Evolutionary conservation across 2,113 vertebrate species (phyloP), one percentile per base, ranked within the genome.

Genomic region (Probosciger aterrimus): DNA sequence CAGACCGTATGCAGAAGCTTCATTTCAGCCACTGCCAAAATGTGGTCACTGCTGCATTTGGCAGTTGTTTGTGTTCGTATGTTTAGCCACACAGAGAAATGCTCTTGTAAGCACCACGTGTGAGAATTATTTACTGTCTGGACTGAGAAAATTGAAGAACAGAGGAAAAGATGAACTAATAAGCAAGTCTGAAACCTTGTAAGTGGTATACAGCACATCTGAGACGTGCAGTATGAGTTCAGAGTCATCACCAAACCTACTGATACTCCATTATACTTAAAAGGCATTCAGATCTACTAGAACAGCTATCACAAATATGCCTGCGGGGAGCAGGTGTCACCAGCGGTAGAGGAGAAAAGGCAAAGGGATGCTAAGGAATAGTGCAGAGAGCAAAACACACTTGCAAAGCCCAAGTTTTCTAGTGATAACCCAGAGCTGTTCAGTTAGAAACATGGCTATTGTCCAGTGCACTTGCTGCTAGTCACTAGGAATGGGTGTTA

Each of bases 331-430:
- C 28, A 70, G 37, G 15, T 60, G 33, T 39, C 33, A 37, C 28
- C 8, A 8, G 19, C 1, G 11, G 59, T 4, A 27, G 53, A 23
- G 35, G 11, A 78, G 52, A 53, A 69, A 53, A 52, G 35, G 44
- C 4, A 10, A 71, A 79, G 22, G 41, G 68, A 76, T 12, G 20
- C 23, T 47, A 79, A 67, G 46, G 30, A 87, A 79, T 23, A 91
- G 70, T 14, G 50, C 27, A 71, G 68, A 50, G 88, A 81, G 92
- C 65, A 93, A 95, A 95, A 92, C 62, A 71, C 77, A 83, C 68
- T 91, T 18, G 19, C 80, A 95, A 70, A 80, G 11, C 11, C 5
- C 24, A 37, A 27, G 27, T 52, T 64, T 69, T 39, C 44, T 24
- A 33, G 16, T 8, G 44, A 44, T 62, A 73, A 76, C 4, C 10